Conservation (phyloP, 2,888 invertebrate species). For the Parnassius glacialis region DNA sequence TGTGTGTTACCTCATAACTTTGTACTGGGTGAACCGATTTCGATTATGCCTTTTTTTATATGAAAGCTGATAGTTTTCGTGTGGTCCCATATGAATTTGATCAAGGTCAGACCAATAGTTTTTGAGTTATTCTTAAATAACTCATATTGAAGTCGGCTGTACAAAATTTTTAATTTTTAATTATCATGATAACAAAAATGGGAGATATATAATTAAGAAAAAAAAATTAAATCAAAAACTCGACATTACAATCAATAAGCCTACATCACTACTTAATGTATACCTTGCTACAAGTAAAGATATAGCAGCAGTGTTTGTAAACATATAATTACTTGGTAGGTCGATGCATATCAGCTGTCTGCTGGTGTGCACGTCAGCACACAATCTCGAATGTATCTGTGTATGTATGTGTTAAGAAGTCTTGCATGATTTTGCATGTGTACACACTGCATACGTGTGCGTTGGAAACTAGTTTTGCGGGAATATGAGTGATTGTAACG, state of each 20-base stretch:
- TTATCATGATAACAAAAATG: too few relatives aligned
- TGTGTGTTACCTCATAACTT: too few relatives aligned
- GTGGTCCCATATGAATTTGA: too few relatives aligned
- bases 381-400: constrained; percentile 26
- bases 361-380: constrained; percentile 40
- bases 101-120: too few relatives aligned
- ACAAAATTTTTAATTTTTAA: too few relatives aligned
- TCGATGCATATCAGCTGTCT: constrained; percentile 71
- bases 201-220: too few relatives aligned
- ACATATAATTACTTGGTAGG: constrained; percentile 80
- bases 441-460: constrained; percentile 37
- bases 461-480: constrained; percentile 61
- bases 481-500: constrained; percentile 61
- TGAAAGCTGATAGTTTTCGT: too few relatives aligned
- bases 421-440: constrained; percentile 19
- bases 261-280: constrained; percentile 48
- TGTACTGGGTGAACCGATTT: too few relatives aligned
- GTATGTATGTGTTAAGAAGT: constrained; percentile 33
- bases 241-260: constrained; percentile 29
- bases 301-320: constrained; percentile 67
- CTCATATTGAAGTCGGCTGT: too few relatives aligned
- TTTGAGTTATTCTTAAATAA: too few relatives aligned
- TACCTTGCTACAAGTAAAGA: constrained; percentile 46
- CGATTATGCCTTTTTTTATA: too few relatives aligned
- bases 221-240: constrained; percentile 32